These are phyloP conservation scores for Charina bottae DNA, from an alignment of 2,113 vertebrate genomes.

Conservation along the genomic window DNA sequence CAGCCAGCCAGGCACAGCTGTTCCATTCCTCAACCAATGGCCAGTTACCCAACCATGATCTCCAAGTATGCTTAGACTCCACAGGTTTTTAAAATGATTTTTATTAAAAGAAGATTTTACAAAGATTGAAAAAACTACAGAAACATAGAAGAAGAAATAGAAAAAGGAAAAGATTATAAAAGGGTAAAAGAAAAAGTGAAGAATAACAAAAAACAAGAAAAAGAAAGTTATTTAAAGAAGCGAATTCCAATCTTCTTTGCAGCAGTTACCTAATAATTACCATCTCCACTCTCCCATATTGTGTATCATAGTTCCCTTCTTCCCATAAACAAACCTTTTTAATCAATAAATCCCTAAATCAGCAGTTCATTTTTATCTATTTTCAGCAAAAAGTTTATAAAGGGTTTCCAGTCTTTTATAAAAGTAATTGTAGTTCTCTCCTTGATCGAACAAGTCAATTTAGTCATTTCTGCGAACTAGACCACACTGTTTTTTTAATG, in stretches of 20 bases:
- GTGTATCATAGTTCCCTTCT: background rate
- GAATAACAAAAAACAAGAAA: background rate
- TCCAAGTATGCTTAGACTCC: background rate
- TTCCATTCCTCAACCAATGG: background rate
- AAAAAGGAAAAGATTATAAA: background rate
- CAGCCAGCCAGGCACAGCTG: background rate
- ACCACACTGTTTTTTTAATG: background rate
- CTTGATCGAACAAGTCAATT: background rate
- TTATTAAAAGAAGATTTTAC: background rate
- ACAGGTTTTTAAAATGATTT: background rate
- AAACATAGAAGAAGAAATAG: background rate
- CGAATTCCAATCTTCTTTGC: background rate
- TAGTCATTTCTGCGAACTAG: background rate
- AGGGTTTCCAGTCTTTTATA: background rate
- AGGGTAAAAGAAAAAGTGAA: background rate
- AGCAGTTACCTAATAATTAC: background rate
- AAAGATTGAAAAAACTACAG: background rate
- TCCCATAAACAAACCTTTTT: background rate
- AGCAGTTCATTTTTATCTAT: background rate
- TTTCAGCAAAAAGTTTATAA: background rate
- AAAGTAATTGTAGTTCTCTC: too few relatives aligned
- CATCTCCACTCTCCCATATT: background rate
- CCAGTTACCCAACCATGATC: background rate
- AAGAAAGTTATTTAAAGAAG: background rate
- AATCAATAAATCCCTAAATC: background rate